Evolutionary conservation across 2,113 vertebrate genomes (phyloP).

Genomic region (Platichthys stellatus): DNA sequence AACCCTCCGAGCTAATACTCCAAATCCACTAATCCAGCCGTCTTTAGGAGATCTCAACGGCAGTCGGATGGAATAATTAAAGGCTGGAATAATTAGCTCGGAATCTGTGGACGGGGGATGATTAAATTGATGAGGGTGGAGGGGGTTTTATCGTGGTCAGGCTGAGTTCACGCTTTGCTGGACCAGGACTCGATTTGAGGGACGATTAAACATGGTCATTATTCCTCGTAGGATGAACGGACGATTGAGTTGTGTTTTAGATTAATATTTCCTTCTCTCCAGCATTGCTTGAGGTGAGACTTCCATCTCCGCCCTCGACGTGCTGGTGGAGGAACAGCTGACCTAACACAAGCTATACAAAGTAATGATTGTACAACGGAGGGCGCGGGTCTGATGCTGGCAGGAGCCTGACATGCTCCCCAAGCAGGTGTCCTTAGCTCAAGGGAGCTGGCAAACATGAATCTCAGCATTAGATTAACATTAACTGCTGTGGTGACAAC

Average conservation of each 20-base stretch:
- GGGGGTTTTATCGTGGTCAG: slow-evolving; percentile 18
- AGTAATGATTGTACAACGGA: no score
- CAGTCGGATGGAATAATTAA: slow-evolving; percentile 80
- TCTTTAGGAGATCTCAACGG: slow-evolving; percentile 78
- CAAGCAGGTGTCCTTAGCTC: slow-evolving; percentile 50
- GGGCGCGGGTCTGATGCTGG: neutral
- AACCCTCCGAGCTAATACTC: slow-evolving; percentile 78
- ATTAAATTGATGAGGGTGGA: slow-evolving; percentile 65
- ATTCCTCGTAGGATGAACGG: slow-evolving; percentile 1
- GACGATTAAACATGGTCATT: slow-evolving; percentile 10
- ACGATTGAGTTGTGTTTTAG: neutral
- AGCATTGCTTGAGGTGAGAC: slow-evolving; percentile 13
- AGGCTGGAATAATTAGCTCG: slow-evolving; percentile 77
- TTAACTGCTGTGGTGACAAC: slow-evolving; percentile 68
- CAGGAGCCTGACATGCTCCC: slow-evolving; percentile 6
- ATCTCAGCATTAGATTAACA: slow-evolving; percentile 70
- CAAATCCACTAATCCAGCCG: slow-evolving; percentile 84
- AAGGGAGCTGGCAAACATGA: slow-evolving; percentile 44
- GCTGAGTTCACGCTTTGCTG: slow-evolving; percentile 41
- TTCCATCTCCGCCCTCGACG: neutral
- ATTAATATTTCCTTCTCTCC: neutral
- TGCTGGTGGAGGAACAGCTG: slow-evolving; percentile 1
- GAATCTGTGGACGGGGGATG: slow-evolving; percentile 60
- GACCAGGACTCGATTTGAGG: slow-evolving; percentile 22
- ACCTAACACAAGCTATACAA: neutral